Percentiles rank a stretch among this genome's conserved stretches.
Evolutionary conservation across 2,797 vertebrate genomes (phyloP).

Genomic region (Alauda arvensis): DNA sequence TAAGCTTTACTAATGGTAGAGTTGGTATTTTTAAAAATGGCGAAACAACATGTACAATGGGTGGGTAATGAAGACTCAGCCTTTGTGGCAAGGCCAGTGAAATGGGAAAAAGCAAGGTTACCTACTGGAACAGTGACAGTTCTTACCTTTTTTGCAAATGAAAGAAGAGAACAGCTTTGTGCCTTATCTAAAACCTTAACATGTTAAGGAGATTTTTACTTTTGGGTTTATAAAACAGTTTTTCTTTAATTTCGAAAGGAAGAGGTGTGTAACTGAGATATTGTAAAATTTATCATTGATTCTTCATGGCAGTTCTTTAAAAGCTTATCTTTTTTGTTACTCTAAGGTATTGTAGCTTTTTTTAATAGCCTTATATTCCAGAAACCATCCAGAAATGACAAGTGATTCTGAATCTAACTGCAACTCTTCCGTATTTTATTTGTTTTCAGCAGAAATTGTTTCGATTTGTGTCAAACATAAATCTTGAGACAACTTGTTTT

Average conservation of each 20-base stretch:
- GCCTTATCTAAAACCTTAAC: neutral
- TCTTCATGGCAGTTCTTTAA: neutral
- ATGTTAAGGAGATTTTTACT: neutral
- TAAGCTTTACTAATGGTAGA: constrained; percentile 13
- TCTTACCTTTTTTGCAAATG: neutral
- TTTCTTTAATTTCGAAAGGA: neutral
- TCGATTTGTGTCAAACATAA: neutral
- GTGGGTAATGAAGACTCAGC: neutral
- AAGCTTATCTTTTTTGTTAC: neutral
- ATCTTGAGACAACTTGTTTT: neutral
- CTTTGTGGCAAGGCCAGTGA: neutral
- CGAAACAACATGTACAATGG: neutral
- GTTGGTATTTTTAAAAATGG: neutral
- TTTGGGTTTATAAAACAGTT: neutral
- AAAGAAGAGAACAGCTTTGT: neutral
- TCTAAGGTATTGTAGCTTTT: neutral
- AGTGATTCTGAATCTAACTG: neutral
- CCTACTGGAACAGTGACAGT: neutral
- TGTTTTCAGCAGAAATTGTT: neutral
- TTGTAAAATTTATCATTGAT: neutral
- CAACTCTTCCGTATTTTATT: neutral
- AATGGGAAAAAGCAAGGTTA: neutral
- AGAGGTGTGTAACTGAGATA: neutral
- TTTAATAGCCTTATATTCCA: neutral
- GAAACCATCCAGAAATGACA: neutral